Evolutionary conservation across 2,113 vertebrate genomes (phyloP).

Genomic region (Caretta caretta): DNA sequence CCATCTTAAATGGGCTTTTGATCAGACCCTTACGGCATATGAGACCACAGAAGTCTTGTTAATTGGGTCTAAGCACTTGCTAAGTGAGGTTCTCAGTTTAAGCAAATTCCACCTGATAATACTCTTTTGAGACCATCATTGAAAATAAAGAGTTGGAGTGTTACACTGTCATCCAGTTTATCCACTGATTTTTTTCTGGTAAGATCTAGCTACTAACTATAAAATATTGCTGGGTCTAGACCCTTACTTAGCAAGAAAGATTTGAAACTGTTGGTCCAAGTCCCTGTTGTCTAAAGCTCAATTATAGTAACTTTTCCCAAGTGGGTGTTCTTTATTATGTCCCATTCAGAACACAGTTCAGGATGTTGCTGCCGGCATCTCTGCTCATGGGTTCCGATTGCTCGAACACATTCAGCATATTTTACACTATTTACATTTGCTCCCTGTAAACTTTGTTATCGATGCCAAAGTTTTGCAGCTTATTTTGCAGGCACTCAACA

Average conservation of each 20-base stretch:
- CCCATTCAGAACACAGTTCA: neutral
- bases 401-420: neutral
- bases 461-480: conserved; percentile 44
- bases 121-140: neutral
- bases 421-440: conserved; percentile 30
- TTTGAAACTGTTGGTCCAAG: conserved; percentile 4
- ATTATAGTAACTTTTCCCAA: neutral
- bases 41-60: neutral
- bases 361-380: accelerated
- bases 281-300: conserved; percentile 20
- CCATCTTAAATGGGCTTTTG: neutral
- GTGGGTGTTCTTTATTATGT: neutral
- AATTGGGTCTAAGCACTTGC: neutral
- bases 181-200: conserved; percentile 4
- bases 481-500: conserved; percentile 49
- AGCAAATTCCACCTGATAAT: neutral
- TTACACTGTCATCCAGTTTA: neutral
- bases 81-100: neutral
- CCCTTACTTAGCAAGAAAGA: neutral
- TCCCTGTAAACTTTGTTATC: neutral
- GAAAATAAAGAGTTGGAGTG: neutral
- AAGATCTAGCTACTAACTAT: neutral
- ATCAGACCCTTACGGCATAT: neutral
- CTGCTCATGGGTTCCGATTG: neutral
- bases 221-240: neutral